These are phyloP conservation scores for Chelonia mydas DNA, from an alignment of 2,797 vertebrate species.

Conservation along the genomic window DNA sequence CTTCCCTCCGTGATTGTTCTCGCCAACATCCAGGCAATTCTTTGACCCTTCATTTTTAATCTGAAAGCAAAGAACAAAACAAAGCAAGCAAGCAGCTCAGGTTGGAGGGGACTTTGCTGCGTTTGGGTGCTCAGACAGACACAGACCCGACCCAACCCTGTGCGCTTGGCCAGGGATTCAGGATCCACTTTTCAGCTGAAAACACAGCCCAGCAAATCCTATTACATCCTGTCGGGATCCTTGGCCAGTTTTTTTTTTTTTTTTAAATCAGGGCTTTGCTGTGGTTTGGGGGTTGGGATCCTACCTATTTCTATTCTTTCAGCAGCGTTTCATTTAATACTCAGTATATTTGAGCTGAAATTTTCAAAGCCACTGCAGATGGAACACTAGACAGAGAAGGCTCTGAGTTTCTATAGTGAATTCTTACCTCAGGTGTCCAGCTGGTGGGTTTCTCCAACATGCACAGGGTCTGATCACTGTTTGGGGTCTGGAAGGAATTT, in stretches of 20 bases:
- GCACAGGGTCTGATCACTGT: neutral
- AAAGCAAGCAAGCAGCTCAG: neutral
- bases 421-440: neutral
- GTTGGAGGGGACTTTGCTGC: fast-evolving
- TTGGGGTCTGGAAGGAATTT: neutral
- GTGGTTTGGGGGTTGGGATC: neutral
- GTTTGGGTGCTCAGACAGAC: neutral
- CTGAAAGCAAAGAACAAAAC: conserved; percentile 74
- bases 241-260: neutral
- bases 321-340: neutral
- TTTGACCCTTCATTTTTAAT: conserved; percentile 88
- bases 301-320: neutral
- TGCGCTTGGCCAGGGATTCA: neutral
- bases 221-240: neutral
- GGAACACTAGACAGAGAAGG: neutral
- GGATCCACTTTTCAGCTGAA: neutral
- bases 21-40: conserved; percentile 92
- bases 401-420: neutral
- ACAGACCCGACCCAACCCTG: neutral
- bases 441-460: neutral
- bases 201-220: neutral
- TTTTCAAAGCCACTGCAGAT: neutral
- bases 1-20: conserved; percentile 88
- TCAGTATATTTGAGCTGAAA: neutral
- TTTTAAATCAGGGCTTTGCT: neutral